Evolutionary conservation across 2,113 vertebrate species (phyloP), one percentile per base, ranked within the genome.

Genomic region (Hippocampus barbouri): DNA sequence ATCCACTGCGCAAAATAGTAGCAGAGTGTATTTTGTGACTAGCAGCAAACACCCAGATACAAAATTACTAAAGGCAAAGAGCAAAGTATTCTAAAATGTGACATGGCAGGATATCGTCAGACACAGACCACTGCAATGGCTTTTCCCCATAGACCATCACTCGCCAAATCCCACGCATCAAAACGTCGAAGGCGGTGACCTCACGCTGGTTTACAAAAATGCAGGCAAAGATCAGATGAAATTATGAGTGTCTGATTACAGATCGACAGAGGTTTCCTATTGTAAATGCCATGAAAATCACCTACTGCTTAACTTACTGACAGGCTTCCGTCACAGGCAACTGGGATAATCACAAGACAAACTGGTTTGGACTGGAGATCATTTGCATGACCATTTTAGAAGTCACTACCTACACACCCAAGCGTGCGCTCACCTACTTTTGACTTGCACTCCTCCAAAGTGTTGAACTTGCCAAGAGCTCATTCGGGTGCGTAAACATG

Each of bases 31-130:
- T 71, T 76, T 77, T 65, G 76, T 76, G 70, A 86, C 64, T 85
- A 2, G 41, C 66, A 85, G 70, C 43, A 12, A 45, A 12, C 11
- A 68, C 82, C 79, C 85, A 81, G 82, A 87, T 61, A 65, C 79
- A 71, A 81, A 67, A 73, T 45, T 27, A 23, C 8, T 8, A n/a
- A 70, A 72, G 34, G 62, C 21, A 34, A 43, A 68, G 60, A 73
- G 2, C 41, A 30, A 51, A n/a, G 8, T 15, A 40, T 67, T 60
- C 60, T 34, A 16, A 7, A 60, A 62, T 20, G 53, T 1, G 34
- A 38, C 34, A 38, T 12, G 12, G 6, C 27, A 21, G 16, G 18
- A 49, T 27, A 27, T 68, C 27, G 60, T 51, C 53, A 38, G 40
- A 20, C 25, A 4, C n/a, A n/a, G n/a, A n/a, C 70, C 61, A 53